Evolutionary conservation across 2,888 invertebrate genomes (phyloP).

Genomic region (Parasteatoda lunata): DNA sequence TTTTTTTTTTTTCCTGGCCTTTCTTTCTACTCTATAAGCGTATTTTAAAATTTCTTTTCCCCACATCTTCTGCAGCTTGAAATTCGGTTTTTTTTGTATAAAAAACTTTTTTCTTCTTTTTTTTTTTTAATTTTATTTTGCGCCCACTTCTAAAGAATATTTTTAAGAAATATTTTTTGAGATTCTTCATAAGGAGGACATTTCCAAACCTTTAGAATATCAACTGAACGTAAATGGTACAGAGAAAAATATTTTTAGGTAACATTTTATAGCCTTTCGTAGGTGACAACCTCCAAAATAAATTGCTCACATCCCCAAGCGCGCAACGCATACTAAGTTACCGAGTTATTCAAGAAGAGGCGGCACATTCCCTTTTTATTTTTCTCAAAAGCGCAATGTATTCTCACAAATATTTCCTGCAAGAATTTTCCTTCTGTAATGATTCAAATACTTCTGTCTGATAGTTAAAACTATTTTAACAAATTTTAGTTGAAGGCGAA

Average conservation of each 20-base stretch:
- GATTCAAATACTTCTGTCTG: not conserved
- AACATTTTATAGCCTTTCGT: slow-evolving; percentile 1
- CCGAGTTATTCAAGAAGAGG: not conserved
- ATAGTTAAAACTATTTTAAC: not conserved
- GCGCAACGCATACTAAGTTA: not conserved
- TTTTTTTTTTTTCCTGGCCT: slow-evolving; percentile 27
- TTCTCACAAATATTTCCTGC: not conserved
- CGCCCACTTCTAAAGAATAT: not conserved
- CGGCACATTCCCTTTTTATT: not conserved
- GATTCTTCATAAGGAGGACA: not conserved
- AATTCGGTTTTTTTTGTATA: not conserved
- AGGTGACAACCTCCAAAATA: not conserved
- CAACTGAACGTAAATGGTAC: too few species aligned
- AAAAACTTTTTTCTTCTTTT: not conserved
- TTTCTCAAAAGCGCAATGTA: not conserved
- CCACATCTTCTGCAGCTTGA: not conserved
- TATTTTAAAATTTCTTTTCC: not conserved
- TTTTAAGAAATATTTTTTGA: not conserved
- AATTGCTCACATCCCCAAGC: not conserved
- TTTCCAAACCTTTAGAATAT: not conserved
- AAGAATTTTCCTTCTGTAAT: not conserved
- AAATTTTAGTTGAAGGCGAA: too few species aligned
- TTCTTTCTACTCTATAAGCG: not conserved
- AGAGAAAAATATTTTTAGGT: too few species aligned
- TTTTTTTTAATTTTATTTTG: not conserved